Percentiles rank a stretch among this genome's conserved stretches.
These are phyloP conservation scores for mouse (Mus musculus) DNA, from an alignment of 2,113 vertebrate genomes.

Conservation along the genomic window DNA sequence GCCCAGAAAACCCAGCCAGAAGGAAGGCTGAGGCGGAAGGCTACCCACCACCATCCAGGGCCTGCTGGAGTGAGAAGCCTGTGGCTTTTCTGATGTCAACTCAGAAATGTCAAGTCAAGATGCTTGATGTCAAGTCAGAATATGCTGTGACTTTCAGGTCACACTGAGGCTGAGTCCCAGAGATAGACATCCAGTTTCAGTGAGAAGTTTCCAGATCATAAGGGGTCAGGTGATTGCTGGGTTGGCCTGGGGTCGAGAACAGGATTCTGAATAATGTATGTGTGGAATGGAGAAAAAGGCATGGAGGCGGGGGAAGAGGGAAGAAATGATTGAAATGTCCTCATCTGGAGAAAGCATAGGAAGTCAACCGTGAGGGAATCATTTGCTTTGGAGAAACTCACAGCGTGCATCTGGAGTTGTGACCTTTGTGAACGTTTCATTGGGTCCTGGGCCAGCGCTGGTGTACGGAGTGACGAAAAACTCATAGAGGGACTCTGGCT, in stretches of 20 bases:
- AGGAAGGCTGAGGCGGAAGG: background rate
- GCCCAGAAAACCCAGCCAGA: background rate
- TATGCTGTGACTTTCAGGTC: background rate
- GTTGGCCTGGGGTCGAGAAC: background rate
- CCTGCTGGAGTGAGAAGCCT: background rate
- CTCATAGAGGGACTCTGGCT: conserved; percentile 81
- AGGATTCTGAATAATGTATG: background rate
- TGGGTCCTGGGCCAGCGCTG: conserved; percentile 74
- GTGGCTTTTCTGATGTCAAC: background rate
- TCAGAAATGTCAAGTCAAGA: no score
- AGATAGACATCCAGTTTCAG: background rate
- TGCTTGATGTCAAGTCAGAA: no score
- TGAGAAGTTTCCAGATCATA: background rate
- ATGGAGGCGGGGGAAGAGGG: background rate
- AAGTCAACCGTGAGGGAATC: background rate
- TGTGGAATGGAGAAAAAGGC: background rate
- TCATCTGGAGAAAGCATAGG: background rate
- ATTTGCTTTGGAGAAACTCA: conserved; percentile 79
- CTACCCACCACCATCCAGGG: background rate
- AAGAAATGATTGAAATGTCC: background rate
- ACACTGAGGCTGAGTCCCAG: background rate
- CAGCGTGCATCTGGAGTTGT: conserved; percentile 72
- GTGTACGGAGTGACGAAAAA: conserved; percentile 81
- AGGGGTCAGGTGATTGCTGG: background rate
- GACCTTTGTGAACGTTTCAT: conserved; percentile 56